Base-by-base conservation (phyloP, 1,140 invertebrate species). In the Papilio helenus region DNA sequence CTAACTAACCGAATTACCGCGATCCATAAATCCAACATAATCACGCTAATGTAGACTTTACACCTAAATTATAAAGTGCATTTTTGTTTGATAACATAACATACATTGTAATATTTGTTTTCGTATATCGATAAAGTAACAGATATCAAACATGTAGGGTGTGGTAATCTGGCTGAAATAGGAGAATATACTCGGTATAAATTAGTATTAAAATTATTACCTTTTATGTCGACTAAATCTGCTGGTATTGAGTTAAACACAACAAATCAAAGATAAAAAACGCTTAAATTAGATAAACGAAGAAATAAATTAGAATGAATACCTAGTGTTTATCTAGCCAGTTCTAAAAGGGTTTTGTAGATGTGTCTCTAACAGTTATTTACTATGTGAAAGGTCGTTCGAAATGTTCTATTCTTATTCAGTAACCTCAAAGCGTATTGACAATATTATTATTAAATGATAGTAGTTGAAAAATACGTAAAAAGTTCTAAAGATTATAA, bases 71-170 rank as follows among this genome's bases (percentile, higher is more conserved):
- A 29, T 34, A 68, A 16, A 34, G 61, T 29, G 4, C 5, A 68
- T 29, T 29, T 14, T 68, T 68, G 61, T 29, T 2, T 68, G 29
- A 5, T 58, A 58, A 34, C 18, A 3, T 26, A 10, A 29, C n/a
- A 58, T 26, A 14, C 12, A 65, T 68, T 68, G 26, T 34, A 68
- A 68, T 68, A 68, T 68, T 68, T 68, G 61, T 68, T 68, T 68
- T 68, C 61, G 61, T 68, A 68, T 68, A n/a, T 34, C 26, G 61
- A 68, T 68, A 68, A 68, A 68, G 12, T 68, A 29, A 68, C 58
- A 61, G 55, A 58, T 68, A 68, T 29, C 12, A 68, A 34, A 34
- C 26, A 61, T 61, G 61, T 29, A 68, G 61, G 61, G 61, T 68
- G 61, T 68, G 61, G 61, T 68, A 29, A 68, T 68, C 61, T 29